Base-by-base conservation (phyloP, 2,888 invertebrate species). In the Electrophaes corylata region DNA sequence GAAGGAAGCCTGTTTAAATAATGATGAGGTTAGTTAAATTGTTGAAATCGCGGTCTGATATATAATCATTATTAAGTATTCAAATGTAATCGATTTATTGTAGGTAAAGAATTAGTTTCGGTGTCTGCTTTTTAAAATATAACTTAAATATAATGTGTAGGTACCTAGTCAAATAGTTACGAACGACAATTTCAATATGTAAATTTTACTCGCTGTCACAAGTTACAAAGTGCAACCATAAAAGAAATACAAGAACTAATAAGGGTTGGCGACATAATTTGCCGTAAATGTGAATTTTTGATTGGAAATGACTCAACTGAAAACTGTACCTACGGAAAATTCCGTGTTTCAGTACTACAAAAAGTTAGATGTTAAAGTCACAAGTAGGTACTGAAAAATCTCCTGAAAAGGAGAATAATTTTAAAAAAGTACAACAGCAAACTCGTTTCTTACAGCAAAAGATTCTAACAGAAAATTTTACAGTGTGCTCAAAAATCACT, bases 41-140 rank as follows among this genome's bases (percentile, higher is more conserved):
- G 67, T 75, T 73, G 37, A 72, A 72, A 68, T 54, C 64, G 64
- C 59, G 71, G 64, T 69, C 64, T 45, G 64, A 49, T 64, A 52
- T 1, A 37, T 16, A 6, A 37, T n/a, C 37, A 35, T 14, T 12
- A 16, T 16, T 8, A 20, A n/a, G n/a, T n/a, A n/a, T 29, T 26
- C 12, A 29, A 44, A 16, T 16, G 8, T 26, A 12, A 44, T 44
- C 29, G 44, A 29, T 14, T 29, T 26, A 43, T 43, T 29, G 16
- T 11, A 29, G n/a, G n/a, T n/a, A 31, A n/a, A 8, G 0, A 37
- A 37, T 10, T 37, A 37, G 37, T 37, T 37, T 37, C 14, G 37
- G 37, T 16, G 16, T 37, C 16, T 8, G 37, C 16, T 37, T 37
- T 29, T 35, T 35, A 6, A 35, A 16, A 6, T 37, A 14, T 37